Base-by-base conservation (phyloP, 2,113 vertebrate genomes). In the Vicugna pacos region DNA sequence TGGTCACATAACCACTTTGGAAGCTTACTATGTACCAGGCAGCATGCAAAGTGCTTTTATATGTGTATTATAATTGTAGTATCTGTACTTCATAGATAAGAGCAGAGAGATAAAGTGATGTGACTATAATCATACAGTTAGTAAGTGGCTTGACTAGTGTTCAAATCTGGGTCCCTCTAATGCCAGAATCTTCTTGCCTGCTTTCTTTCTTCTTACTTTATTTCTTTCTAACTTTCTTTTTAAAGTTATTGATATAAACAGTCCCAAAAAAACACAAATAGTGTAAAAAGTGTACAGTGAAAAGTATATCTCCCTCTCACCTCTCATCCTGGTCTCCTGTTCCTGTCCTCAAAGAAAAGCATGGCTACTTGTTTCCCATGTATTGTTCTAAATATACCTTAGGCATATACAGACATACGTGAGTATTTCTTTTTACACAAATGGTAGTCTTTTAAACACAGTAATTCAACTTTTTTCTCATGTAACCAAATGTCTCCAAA, bases 191-290 rank as follows among this genome's bases (percentile, higher is more conserved):
- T 88, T 26, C 46, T 89, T 91, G 3, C 1, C 86, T 69, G 50
- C 32, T 56, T n/a, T 20, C 38, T 80, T 64, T 30, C 0, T 84
- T 50, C 35, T 70, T 84, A 30, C 14, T 56, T 70, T 22, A 38
- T 32, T 87, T 77, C 17, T 50, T 91, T 67, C 62, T 91, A 93
- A 87, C 32, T 60, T 77, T 19, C 48, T 72, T 94, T 93, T 58
- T 26, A 35, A 79, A 79, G 20, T 64, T 81, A 92, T 22, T 88
- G 54, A 88, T 52, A 80, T 89, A 94, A 93, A 54, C 32, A 13
- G 22, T 58, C 28, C 4, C 13, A 73, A 69, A 26, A 69, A 77
- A 46, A 3, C 54, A 93, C 28, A 60, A 89, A 89, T 15, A 48
- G 30, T 80, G 7, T 46, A 65, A 76, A 70, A 75, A 87, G 15